Conservation (phyloP, 2,797 vertebrate genomes). For the Tenualosa ilisha region DNA sequence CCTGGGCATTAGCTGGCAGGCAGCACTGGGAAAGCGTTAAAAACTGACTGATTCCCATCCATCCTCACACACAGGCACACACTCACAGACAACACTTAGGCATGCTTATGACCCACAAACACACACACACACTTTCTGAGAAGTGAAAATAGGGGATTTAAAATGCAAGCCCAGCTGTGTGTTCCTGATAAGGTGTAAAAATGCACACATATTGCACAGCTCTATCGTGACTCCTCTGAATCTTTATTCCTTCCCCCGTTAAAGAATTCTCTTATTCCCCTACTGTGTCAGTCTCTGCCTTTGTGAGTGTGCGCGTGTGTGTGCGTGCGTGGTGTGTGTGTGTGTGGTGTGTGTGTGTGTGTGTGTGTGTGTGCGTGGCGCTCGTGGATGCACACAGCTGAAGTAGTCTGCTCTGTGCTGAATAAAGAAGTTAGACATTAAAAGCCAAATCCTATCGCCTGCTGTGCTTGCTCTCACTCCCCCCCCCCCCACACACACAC, state of each 20-base stretch:
- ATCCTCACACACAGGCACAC: neutral
- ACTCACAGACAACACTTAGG: too few species aligned
- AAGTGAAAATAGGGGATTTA: conserved; percentile 1
- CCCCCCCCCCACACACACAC: neutral
- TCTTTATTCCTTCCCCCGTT: neutral
- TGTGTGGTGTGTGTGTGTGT: too few species aligned
- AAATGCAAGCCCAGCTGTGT: conserved; percentile 8
- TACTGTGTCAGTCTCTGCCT: neutral
- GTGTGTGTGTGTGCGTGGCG: too few species aligned
- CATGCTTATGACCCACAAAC: neutral
- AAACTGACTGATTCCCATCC: neutral
- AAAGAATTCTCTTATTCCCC: neutral
- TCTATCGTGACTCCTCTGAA: neutral
- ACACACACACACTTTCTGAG: neutral
- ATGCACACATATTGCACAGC: neutral
- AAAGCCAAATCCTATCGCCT: conserved; percentile 60
- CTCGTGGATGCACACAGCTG: conserved; percentile 18
- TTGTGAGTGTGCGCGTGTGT: conserved; percentile 47
- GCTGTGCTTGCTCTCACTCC: conserved; percentile 48
- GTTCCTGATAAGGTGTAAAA: conserved; percentile 14
- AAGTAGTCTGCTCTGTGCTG: conserved; percentile 47
- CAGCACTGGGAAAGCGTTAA: neutral
- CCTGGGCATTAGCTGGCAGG: neutral
- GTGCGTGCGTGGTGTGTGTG: neutral
- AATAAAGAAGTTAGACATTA: conserved; percentile 30